phyloP scores from a whole-genome alignment of 2,113 vertebrate genomes.

The Larimichthys polyactis region DNA sequence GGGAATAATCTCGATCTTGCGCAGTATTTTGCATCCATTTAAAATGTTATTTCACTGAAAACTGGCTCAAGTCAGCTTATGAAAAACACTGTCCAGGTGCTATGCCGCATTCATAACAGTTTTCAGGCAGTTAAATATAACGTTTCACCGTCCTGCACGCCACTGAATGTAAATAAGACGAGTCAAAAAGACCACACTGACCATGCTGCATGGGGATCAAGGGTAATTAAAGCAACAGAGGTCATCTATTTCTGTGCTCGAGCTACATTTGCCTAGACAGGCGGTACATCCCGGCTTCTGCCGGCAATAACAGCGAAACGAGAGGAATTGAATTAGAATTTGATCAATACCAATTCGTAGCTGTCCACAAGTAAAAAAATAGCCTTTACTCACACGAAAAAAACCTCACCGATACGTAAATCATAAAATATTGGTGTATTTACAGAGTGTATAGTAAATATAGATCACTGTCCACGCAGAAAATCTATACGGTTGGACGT shows the following conservation, averaged over 20 bases:
- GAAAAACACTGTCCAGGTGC: conserved; percentile 21
- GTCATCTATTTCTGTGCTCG: conserved; percentile 63
- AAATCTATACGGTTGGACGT: conserved; percentile 78
- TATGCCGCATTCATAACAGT: neutral
- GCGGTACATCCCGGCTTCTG: conserved; percentile 47
- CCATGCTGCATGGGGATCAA: conserved; percentile 53
- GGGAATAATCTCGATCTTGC: conserved; percentile 1
- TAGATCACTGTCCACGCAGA: conserved; percentile 77
- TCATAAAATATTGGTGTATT: conserved; percentile 81
- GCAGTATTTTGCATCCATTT: neutral
- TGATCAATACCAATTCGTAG: conserved; percentile 82
- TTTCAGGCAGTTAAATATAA: neutral
- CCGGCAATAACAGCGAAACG: conserved; percentile 61
- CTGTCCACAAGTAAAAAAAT: conserved; percentile 76
- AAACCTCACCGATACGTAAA: conserved; percentile 73
- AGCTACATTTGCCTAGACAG: conserved; percentile 48
- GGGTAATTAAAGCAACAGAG: conserved; percentile 73
- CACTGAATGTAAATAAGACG: conserved; percentile 32
- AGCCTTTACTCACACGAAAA: conserved; percentile 67
- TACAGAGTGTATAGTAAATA: conserved; percentile 74
- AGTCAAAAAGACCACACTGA: conserved; percentile 39
- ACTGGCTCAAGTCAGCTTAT: conserved; percentile 3
- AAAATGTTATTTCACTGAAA: conserved; percentile 23
- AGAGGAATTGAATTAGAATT: conserved; percentile 76
- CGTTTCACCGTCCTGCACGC: conserved; percentile 1